Evolutionary conservation across 1,140 invertebrate species (phyloP).

Genomic region (Pectinophora gossypiella): DNA sequence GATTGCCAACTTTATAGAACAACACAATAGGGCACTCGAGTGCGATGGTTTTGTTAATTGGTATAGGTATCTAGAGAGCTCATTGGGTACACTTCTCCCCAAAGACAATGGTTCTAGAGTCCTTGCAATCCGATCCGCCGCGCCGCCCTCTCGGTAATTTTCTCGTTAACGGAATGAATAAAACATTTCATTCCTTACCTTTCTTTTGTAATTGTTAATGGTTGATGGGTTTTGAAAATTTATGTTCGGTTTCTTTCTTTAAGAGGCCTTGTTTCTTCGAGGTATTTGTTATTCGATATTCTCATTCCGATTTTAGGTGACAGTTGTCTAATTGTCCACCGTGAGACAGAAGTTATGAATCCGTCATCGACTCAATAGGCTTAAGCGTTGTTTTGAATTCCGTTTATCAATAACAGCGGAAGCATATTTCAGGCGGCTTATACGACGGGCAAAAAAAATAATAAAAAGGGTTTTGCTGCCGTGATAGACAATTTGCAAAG

Average conservation of each 20-base stretch:
- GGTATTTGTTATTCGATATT: slow-evolving; percentile 45
- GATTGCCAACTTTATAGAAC: slow-evolving; percentile 22
- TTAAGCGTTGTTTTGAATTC: slow-evolving; percentile 4
- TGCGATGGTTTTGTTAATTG: slow-evolving; percentile 55
- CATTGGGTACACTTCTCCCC: slow-evolving; percentile 62
- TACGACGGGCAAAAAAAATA: slow-evolving; percentile 29
- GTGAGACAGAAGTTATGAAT: slow-evolving; percentile 8
- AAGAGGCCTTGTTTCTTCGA: slow-evolving; percentile 32
- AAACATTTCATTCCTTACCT: slow-evolving; percentile 74
- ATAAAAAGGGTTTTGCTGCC: slow-evolving; percentile 24
- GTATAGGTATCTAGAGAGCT: slow-evolving; percentile 51
- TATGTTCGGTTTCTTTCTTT: slow-evolving; percentile 51
- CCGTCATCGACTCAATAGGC: background rate
- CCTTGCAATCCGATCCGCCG: slow-evolving; percentile 68
- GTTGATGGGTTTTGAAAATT: slow-evolving; percentile 69
- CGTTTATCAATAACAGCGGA: slow-evolving; percentile 8
- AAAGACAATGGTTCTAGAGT: slow-evolving; percentile 60
- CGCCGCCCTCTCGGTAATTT: slow-evolving; percentile 68
- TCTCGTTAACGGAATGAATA: slow-evolving; percentile 73
- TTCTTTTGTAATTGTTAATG: slow-evolving; percentile 73
- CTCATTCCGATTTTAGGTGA: slow-evolving; percentile 22
- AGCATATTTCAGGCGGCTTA: slow-evolving; percentile 8
- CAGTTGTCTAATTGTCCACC: slow-evolving; percentile 16
- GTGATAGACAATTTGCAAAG: slow-evolving; percentile 43
- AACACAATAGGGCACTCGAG: slow-evolving; percentile 31